Evolutionary conservation across 1,140 invertebrate genomes (phyloP), one percentile per base, ranked within the genome.

Genomic region (Aphelenchoides besseyi): DNA sequence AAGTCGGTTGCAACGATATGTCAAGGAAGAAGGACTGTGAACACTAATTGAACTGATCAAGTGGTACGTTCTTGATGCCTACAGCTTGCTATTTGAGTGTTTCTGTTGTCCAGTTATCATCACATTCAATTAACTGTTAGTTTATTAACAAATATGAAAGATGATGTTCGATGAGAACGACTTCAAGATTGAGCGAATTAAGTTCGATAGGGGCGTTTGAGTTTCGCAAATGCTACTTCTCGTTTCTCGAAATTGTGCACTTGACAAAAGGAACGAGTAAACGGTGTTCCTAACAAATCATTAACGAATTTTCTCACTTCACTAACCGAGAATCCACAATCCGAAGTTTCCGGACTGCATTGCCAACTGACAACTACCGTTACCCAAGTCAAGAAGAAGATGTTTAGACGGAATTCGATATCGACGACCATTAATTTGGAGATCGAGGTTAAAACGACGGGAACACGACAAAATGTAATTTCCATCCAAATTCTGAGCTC

Each of bases 311-410:
- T 48, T 48, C 41, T 48, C 23, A 23, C 23, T 23, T 23, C 12
- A 16, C 41, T 28, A 16, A n/a, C 59, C 59, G 9, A 61, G 33
- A 61, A 61, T n/a, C 59, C 59, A 61, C n/a, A 61, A 30, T 28
- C 59, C 59, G 1, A 61, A 48, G 59, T 36, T 30, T 16, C 59
- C 2, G 26, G n/a, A 16, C 30, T 61, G 59, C 2, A 61, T n/a
- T 26, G 30, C 30, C 2, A 61, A 29, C 33, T 61, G 59, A 61
- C 59, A 61, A 1, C 16, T 36, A 29, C n/a, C 2, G 30, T 61
- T n/a, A 2, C 59, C 59, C 2, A 61, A n/a, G 18, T 61, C 30
- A n/a, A 61, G 30, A 1, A 61, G 59, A 1, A 61, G 59, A n/a
- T 61, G 59, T 28, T 36, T 28, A n/a, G 59, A 16, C 26, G 59